Conservation (phyloP, 2,113 vertebrate species). For the Boulengeromyrus knoepffleri region DNA sequence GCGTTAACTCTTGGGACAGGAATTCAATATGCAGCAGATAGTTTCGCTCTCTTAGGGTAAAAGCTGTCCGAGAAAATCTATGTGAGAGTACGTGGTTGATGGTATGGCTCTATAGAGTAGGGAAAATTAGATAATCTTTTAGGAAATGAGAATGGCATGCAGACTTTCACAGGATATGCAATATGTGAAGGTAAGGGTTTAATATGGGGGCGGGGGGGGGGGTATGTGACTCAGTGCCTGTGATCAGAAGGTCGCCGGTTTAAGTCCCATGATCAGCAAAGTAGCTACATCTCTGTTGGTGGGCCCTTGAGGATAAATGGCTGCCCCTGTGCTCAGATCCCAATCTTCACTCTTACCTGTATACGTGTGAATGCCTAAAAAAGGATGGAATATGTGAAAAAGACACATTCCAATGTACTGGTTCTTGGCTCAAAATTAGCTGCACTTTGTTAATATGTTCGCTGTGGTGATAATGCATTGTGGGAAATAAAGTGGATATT, state of each 20-base stretch:
- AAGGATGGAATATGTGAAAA: not conserved
- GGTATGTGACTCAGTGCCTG: not conserved
- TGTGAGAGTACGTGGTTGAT: not conserved
- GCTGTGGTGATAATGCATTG: not conserved
- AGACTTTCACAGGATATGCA: not conserved
- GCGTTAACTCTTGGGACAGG: not conserved
- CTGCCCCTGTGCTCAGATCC: not conserved
- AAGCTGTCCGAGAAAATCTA: not conserved
- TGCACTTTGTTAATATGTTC: not conserved
- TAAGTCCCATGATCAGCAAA: not conserved
- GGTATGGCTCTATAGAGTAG: not conserved
- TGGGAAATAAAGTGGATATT: not conserved
- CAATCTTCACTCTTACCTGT: not conserved
- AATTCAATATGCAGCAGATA: slow-evolving; percentile 1
- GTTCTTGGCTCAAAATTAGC: not conserved
- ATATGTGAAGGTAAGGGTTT: not conserved
- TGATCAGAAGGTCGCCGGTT: not conserved
- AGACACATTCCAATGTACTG: not conserved
- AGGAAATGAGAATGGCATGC: not conserved
- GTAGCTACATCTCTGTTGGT: not conserved
- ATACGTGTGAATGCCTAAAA: not conserved
- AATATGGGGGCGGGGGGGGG: not conserved
- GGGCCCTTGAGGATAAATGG: not conserved
- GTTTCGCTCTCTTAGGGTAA: not conserved
- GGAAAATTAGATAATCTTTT: not conserved